Evolutionary conservation across 2,888 invertebrate genomes (phyloP).

Genomic region (Eupithecia dodoneata): DNA sequence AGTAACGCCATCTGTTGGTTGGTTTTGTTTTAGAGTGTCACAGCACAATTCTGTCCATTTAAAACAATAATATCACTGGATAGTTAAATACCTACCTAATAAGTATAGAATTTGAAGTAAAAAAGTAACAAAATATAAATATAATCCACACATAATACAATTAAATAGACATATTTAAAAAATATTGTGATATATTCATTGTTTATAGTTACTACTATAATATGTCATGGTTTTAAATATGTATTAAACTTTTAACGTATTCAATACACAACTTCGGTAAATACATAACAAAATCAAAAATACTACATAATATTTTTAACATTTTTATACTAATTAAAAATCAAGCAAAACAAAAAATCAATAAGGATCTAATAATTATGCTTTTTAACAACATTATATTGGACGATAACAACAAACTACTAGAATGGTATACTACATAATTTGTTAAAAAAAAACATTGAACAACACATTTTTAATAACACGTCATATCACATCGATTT

Average conservation of each 20-base stretch:
- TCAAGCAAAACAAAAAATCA: conserved; percentile 33
- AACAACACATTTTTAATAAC: conserved; percentile 3
- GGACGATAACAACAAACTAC: conserved; percentile 43
- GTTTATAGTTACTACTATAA: conserved; percentile 18
- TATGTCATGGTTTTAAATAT: conserved; percentile 31
- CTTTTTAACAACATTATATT: conserved; percentile 30
- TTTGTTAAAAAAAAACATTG: conserved; percentile 8
- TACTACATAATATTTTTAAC: conserved; percentile 10
- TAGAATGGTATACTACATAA: conserved; percentile 26
- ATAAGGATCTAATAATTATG: conserved; percentile 30
- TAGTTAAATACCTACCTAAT: conserved; percentile 23
- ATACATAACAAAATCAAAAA: conserved; percentile 16
- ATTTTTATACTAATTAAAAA: conserved; percentile 17
- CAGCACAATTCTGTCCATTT: conserved; percentile 33
- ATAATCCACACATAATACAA: conserved; percentile 5
- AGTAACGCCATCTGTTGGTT: no score
- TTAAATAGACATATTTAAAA: background rate
- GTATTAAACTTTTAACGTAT: background rate
- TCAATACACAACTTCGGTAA: conserved; percentile 3
- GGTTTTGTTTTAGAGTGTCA: no score
- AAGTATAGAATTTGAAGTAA: conserved; percentile 45
- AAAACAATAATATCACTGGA: conserved; percentile 61
- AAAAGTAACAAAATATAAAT: conserved; percentile 59
- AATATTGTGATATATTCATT: conserved; percentile 27
- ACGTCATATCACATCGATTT: conserved; percentile 20